Base-by-base conservation (phyloP, 2,113 vertebrate genomes). In the Dicaeum eximium region DNA sequence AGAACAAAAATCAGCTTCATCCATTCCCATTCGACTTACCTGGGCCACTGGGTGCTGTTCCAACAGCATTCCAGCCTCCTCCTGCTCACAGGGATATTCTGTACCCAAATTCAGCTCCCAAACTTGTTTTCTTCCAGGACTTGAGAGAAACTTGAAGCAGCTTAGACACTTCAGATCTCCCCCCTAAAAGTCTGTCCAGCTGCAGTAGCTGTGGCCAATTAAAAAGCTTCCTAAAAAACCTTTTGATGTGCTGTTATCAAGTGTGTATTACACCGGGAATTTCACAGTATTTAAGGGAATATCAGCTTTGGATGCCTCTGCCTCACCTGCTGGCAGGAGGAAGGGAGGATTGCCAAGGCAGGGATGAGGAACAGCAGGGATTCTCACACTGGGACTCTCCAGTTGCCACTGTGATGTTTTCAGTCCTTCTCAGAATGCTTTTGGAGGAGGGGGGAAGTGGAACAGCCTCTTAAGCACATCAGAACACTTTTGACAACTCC, bases 281-380 rank as follows among this genome's bases (percentile, higher is more conserved):
- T 92, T 86, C 80, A 47, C 5, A 70, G 94, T 44, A 22, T 72
- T 92, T 67, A 91, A 95, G 95, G 10, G 85, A 74, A 83, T 5
- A 50, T 70, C 83, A 42, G 87, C 81, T 82, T 86, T 57, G 84
- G 60, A 64, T 1, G 5, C 35, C 78, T 75, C 65, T 86, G 79
- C 86, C 85, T 96, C 93, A 97, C 95, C 94, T 96, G 96, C 93
- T 80, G 61, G 90, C 75, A 71, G 79, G 56, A 96, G 95, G 93
- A 92, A 84, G 72, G 31, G 56, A 70, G 70, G 78, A 51, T 51
- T 94, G 70, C 75, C 81, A 47, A 33, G n/a, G 77, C 70, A 37
- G 61, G 79, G 74, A 73, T 56, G 57, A 20, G 81, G 91, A 89
- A 74, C 25, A 20, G 73, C 9, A 2, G 44, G 56, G 45, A 88